phyloP scores from a whole-genome alignment of 1,140 invertebrate genomes.

The Drosophila navojoa region DNA sequence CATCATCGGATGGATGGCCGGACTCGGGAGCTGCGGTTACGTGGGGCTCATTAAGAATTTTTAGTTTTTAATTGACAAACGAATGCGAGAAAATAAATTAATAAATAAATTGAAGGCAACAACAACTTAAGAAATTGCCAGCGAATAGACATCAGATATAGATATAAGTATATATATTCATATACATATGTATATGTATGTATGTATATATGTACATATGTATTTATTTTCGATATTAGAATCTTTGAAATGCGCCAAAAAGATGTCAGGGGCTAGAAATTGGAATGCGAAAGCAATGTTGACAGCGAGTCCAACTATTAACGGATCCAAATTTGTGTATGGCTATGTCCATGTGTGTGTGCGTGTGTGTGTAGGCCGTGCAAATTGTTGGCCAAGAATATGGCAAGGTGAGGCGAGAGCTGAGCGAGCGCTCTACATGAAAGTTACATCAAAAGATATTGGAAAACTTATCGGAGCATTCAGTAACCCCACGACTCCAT shows the following conservation, averaged over 20 bases:
- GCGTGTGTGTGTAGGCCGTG: not conserved
- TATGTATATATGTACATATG: slow-evolving; percentile 1
- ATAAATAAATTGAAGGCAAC: slow-evolving; percentile 34
- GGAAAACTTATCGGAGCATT: too few relatives aligned
- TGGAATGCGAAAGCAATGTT: slow-evolving; percentile 52
- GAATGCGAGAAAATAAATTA: slow-evolving; percentile 37
- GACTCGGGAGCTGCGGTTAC: slow-evolving; percentile 49
- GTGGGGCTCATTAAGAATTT: slow-evolving; percentile 79
- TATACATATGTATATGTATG: not conserved
- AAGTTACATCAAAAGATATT: not conserved
- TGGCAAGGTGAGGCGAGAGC: slow-evolving; percentile 31
- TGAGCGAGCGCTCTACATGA: slow-evolving; percentile 9
- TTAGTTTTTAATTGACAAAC: slow-evolving; percentile 75
- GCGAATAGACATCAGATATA: slow-evolving; percentile 1
- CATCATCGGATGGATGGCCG: slow-evolving; percentile 16
- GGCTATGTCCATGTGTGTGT: slow-evolving; percentile 1
- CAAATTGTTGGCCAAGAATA: slow-evolving; percentile 14
- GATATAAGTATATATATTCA: not conserved
- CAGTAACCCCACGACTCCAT: too few relatives aligned
- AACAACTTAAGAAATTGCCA: slow-evolving; percentile 13
- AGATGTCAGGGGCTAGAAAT: slow-evolving; percentile 55
- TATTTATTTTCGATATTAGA: slow-evolving; percentile 28
- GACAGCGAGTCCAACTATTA: slow-evolving; percentile 46
- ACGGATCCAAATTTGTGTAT: slow-evolving; percentile 1
- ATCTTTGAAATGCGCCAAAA: slow-evolving; percentile 49